Base-by-base conservation (phyloP, 1,140 invertebrate genomes). In the Choristoneura fumiferana region DNA sequence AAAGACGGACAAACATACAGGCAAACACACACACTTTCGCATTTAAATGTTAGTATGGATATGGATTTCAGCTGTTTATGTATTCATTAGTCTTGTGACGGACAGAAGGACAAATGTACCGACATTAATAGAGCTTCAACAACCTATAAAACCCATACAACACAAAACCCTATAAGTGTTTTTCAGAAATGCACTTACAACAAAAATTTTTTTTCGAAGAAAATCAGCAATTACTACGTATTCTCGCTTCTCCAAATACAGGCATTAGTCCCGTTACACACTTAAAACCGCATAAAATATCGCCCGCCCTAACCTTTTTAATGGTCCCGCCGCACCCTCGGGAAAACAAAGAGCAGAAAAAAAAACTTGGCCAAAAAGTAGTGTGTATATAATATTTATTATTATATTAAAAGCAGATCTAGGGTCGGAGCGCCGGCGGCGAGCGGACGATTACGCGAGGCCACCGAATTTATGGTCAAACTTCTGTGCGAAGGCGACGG, bases 381-480 rank as follows among this genome's bases (percentile, higher is more conserved):
- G 84, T 87, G 81, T 81, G 71, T 74, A 74, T 65, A 73, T 80
- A 73, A 87, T 85, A 87, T 87, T 87, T 87, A 81, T 86, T 85
- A 81, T 85, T 86, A 81, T 83, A 86, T 85, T 85, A 88, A 81
- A 85, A 79, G 71, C 63, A 80, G 74, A 78, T 81, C 71, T 81
- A 73, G 79, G 78, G 77, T 77, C 66, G 65, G 68, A 63, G 73
- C 65, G 84, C 85, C 81, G 79, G 64, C 76, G 81, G 84, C 78
- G 72, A 82, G 72, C 80, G 69, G 65, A 68, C 78, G 75, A 81
- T 86, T 84, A 85, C 78, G 63, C 61, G 62, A 69, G 84, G 72
- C 84, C 82, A 84, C 69, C 63, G 81, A 89, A 90, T 90, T 90
- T 90, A 90, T 90, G 89, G 89, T 90, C 88, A 90, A 90, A 90